Conservation (phyloP, 2,888 invertebrate species). For the Thecophora atra region DNA sequence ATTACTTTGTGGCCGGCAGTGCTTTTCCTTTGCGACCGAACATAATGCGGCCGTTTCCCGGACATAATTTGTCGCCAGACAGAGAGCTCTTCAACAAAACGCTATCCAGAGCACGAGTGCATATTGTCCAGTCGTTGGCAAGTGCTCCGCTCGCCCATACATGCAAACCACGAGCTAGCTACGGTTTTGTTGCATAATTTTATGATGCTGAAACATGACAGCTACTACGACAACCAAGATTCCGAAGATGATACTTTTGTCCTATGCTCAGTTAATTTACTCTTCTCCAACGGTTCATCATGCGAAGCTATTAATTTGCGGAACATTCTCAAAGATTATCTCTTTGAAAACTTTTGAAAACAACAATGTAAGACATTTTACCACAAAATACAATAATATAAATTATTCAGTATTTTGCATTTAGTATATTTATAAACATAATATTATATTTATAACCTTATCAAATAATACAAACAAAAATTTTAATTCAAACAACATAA, state of each 20-base stretch:
- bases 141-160: not conserved
- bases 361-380: too few species aligned
- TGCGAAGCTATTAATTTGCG: not conserved
- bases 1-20: slow-evolving; percentile 14
- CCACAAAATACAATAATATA: too few species aligned
- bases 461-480: too few species aligned
- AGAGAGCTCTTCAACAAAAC: slow-evolving; percentile 16
- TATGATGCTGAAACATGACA: not conserved
- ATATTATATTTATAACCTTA: too few species aligned
- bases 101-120: slow-evolving; percentile 1
- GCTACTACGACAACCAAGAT: too few species aligned
- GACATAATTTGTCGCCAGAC: not conserved
- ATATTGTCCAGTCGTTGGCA: slow-evolving; percentile 8
- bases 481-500: too few species aligned
- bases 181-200: slow-evolving; percentile 11
- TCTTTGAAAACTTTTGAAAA: too few species aligned
- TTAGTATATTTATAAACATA: too few species aligned
- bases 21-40: not conserved
- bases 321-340: too few species aligned
- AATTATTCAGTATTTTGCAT: too few species aligned
- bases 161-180: slow-evolving; percentile 3
- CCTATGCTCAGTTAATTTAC: not conserved
- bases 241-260: too few species aligned
- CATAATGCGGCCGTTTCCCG: slow-evolving; percentile 3
- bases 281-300: not conserved